Percentiles rank a stretch among this genome's conserved stretches.
These are phyloP conservation scores for Nebria brevicollis DNA, from an alignment of 2,888 invertebrate genomes.

Conservation along the genomic window DNA sequence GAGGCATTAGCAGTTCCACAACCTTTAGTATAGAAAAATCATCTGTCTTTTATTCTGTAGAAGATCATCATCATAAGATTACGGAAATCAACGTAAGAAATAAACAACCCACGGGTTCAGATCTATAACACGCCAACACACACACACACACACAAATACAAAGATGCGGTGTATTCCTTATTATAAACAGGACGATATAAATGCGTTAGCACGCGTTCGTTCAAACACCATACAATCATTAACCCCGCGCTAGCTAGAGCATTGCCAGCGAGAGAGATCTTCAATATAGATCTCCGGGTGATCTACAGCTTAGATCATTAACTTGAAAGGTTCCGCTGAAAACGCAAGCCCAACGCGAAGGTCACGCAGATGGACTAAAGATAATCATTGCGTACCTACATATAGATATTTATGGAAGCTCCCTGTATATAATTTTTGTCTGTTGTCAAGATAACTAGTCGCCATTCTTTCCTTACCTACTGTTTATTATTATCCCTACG, in stretches of 20 bases:
- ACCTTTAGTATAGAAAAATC: not conserved
- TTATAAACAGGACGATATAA: conserved; percentile 18
- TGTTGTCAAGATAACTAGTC: conserved; percentile 8
- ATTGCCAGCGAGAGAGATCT: conserved; percentile 15
- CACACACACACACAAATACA: not conserved
- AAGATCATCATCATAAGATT: conserved; percentile 2
- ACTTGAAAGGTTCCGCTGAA: conserved; percentile 26
- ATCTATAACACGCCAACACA: conserved; percentile 7
- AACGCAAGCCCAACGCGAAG: conserved; percentile 18
- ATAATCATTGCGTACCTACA: not conserved
- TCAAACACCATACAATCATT: conserved; percentile 29
- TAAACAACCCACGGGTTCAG: not conserved
- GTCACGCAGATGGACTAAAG: conserved; percentile 3
- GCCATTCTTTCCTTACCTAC: conserved; percentile 3
- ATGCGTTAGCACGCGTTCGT: conserved; percentile 24
- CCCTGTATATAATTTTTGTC: conserved; percentile 16
- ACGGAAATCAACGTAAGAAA: conserved; percentile 17
- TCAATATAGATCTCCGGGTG: conserved; percentile 26
- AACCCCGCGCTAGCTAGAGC: conserved; percentile 4
- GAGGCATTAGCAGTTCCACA: not conserved
- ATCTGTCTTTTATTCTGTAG: not conserved
- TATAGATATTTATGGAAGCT: conserved; percentile 10
- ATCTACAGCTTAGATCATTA: conserved; percentile 30
- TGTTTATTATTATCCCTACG: not conserved
- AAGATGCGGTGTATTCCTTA: conserved; percentile 8